Base-by-base conservation (phyloP, 2,113 vertebrate genomes). In the Etheostoma spectabile region DNA sequence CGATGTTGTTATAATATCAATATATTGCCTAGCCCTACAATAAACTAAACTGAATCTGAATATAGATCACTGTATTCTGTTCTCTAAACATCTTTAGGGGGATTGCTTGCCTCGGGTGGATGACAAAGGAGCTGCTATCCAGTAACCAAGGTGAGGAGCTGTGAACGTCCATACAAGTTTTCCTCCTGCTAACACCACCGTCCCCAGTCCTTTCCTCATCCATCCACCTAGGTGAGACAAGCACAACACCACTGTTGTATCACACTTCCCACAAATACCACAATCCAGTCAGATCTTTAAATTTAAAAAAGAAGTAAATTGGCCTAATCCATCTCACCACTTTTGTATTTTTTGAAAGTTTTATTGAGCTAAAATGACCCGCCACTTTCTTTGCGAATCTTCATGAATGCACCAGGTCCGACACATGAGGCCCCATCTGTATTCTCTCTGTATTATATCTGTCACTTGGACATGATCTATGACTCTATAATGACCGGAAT, bases 71-170 rank as follows among this genome's bases (percentile, higher is more conserved):
- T 21, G 14, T 16, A 69, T 45, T 45, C 15, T 8, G 12, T 21
- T 46, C 27, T 27, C 27, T 16, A 21, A 35, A 3, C 7, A n/a
- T 18, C 8, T 48, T 2, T 2, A 72, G 21, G 12, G 0, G 22
- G 38, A 61, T 16, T 35, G 79, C 82, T n/a, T 94, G 95, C 97
- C 96, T 97, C 90, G 94, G 1, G 84, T 70, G 65, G 95, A 88
- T 51, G 96, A 92, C 79, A 96, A 70, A 5, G 96, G 95, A 77
- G 97, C 96, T 74, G 96, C 97, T 38, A 97, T 95, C 97, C 97
- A 98, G 85, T 97, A 95, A 13, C 97, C 97, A 6, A 98, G 85
- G 65, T 96, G 96, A 70, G 96, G 96, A 61, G 96, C 97, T 1
- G 93, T 93, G 0, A 96, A 98, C 0, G 91, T 95, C 97, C 97